Evolutionary conservation across 1,140 invertebrate genomes (phyloP).

Genomic region (Atta colombica): DNA sequence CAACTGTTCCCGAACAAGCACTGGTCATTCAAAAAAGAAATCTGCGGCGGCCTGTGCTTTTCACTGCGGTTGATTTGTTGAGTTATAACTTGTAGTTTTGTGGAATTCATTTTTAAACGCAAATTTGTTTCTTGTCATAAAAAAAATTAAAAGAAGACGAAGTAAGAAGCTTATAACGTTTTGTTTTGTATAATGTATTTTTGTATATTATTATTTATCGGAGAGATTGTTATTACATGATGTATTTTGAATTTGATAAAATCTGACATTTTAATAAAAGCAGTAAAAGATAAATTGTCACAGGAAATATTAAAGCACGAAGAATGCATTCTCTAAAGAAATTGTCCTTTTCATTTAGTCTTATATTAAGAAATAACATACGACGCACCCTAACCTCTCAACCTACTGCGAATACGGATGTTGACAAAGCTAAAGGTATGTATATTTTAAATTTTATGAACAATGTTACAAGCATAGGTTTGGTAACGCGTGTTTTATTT

Average conservation of each 20-base stretch:
- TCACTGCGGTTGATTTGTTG: no score
- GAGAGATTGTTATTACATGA: neutral
- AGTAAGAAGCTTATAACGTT: neutral
- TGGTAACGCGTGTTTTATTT: slow-evolving; percentile 28
- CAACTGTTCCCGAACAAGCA: no score
- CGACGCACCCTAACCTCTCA: slow-evolving; percentile 67
- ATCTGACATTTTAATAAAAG: neutral
- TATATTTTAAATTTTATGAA: slow-evolving; percentile 11
- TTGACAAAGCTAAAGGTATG: slow-evolving; percentile 72
- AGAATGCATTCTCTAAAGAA: slow-evolving; percentile 65
- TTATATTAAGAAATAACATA: neutral
- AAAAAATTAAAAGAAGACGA: neutral
- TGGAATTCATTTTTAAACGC: neutral
- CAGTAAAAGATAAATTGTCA: neutral
- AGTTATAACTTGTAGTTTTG: neutral
- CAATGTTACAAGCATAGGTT: neutral
- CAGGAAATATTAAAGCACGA: neutral
- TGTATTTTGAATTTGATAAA: neutral
- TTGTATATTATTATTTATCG: neutral
- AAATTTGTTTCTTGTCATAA: neutral
- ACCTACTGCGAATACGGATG: neutral
- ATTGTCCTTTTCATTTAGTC: slow-evolving; percentile 34
- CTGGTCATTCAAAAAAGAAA: no score
- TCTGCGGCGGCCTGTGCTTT: no score
- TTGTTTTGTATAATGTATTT: neutral